phyloP scores from a whole-genome alignment of 2,113 vertebrate genomes.

The Bubo blakistoni region DNA sequence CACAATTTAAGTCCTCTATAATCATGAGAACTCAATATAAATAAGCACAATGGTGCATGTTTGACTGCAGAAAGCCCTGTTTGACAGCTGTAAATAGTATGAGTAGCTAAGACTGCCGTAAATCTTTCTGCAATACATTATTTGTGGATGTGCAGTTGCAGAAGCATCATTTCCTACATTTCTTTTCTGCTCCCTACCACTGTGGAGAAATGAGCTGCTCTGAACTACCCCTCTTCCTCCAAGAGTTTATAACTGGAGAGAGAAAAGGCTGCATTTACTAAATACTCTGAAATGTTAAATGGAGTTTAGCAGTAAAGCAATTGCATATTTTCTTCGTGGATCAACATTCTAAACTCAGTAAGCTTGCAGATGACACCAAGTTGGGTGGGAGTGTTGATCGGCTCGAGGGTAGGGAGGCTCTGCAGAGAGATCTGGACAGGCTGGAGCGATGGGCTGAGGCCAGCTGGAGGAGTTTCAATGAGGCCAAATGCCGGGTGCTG shows the following conservation, averaged over 20 bases:
- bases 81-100: not conserved
- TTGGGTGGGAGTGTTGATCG: too few relatives aligned
- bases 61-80: not conserved
- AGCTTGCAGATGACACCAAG: too few relatives aligned
- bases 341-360: too few relatives aligned
- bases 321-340: not conserved
- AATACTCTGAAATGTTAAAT: not conserved
- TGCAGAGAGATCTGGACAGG: too few relatives aligned
- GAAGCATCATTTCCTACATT: not conserved
- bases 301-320: not conserved
- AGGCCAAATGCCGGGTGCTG: too few relatives aligned
- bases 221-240: not conserved
- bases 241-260: not conserved
- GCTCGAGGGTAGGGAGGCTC: too few relatives aligned
- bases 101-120: not conserved
- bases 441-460: too few relatives aligned
- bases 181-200: not conserved
- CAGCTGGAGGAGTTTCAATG: too few relatives aligned
- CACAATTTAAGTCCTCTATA: not conserved
- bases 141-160: rapidly evolving
- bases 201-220: not conserved
- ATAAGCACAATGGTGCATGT: not conserved
- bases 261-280: not conserved
- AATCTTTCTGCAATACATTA: not conserved
- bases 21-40: not conserved